Base-by-base conservation (phyloP, 2,113 vertebrate species). In the Platichthys flesus region DNA sequence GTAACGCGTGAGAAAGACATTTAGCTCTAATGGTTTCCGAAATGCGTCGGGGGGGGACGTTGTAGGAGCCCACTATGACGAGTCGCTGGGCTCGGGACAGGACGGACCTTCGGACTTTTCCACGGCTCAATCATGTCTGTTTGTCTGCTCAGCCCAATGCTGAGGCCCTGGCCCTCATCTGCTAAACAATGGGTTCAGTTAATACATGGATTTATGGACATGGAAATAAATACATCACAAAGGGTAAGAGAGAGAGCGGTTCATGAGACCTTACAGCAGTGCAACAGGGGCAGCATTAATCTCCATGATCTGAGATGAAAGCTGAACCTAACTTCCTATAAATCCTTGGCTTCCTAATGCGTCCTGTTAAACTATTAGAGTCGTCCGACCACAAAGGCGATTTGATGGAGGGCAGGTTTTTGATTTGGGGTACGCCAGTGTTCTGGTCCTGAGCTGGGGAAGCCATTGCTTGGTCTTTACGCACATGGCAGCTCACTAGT, bases 211-310 rank as follows among this genome's bases (percentile, higher is more conserved):
- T 90, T 90, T 91, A 88, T 83, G 74, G 71, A 83, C 76, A 49
- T 81, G 58, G 81, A 87, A 86, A 81, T 87, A 82, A 84, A 91
- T 83, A 81, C 37, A 86, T 87, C 26, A 85, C 75, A 87, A 47
- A 47, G 42, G 63, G 52, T 45, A 76, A 79, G 31, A 7, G 1
- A 67, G 35, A 49, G 67, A 78, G 28, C 14, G 12, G 80, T 76
- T 87, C 54, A 77, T 56, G 76, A 82, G 82, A 74, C 21, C 20
- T 59, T 51, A 55, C n/a, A 28, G 54, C 76, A 49, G 67, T 5
- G 45, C 62, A 67, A 42, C 58, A 63, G 61, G 66, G 68, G 62
- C 68, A 56, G 58, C 71, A 79, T 76, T 76, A 77, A 88, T 88
- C 85, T 82, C 42, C 3, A 0, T 18, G 74, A 82, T 82, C 66